Evolutionary conservation across 2,113 vertebrate genomes (phyloP).

Genomic region (Sinocyclocheilus rhinocerous): DNA sequence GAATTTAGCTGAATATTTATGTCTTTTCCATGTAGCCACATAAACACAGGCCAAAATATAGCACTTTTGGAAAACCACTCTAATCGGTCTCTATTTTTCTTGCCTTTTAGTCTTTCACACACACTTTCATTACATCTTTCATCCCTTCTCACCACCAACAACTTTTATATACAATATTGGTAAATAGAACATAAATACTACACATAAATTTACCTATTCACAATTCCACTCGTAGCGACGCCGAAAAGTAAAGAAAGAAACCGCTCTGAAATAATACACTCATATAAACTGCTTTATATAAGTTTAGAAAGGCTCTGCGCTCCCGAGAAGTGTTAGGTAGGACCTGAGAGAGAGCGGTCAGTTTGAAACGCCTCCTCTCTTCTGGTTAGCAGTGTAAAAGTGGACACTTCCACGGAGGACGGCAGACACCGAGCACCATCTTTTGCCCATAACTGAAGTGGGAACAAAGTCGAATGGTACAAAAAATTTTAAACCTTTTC

Average conservation of each 20-base stretch:
- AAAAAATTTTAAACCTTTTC: slow-evolving; percentile 47
- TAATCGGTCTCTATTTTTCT: slow-evolving; percentile 72
- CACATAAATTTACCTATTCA: slow-evolving; percentile 77
- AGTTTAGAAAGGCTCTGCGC: slow-evolving; percentile 72
- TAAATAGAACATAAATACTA: slow-evolving; percentile 85
- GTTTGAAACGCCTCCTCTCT: slow-evolving; percentile 56
- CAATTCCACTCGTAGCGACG: slow-evolving; percentile 66
- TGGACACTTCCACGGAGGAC: slow-evolving; percentile 37
- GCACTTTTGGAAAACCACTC: slow-evolving; percentile 73
- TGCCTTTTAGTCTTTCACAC: slow-evolving; percentile 38
- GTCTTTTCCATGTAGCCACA: slow-evolving; percentile 21
- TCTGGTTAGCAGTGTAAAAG: slow-evolving; percentile 40
- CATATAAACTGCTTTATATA: slow-evolving; percentile 62
- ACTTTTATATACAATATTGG: slow-evolving; percentile 82
- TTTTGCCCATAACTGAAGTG: slow-evolving; percentile 28
- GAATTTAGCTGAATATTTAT: slow-evolving; percentile 47
- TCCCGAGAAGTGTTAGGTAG: slow-evolving; percentile 68
- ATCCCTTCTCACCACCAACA: slow-evolving; percentile 62
- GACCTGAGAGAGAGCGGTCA: slow-evolving; percentile 60
- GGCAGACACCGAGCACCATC: slow-evolving; percentile 47
- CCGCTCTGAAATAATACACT: slow-evolving; percentile 65
- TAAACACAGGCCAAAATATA: slow-evolving; percentile 62
- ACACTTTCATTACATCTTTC: slow-evolving; percentile 41
- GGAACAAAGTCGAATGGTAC: slow-evolving; percentile 54
- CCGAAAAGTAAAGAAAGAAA: slow-evolving; percentile 50